phyloP scores from a whole-genome alignment of 1,140 invertebrate species.

The Acyrthosiphon pisum region DNA sequence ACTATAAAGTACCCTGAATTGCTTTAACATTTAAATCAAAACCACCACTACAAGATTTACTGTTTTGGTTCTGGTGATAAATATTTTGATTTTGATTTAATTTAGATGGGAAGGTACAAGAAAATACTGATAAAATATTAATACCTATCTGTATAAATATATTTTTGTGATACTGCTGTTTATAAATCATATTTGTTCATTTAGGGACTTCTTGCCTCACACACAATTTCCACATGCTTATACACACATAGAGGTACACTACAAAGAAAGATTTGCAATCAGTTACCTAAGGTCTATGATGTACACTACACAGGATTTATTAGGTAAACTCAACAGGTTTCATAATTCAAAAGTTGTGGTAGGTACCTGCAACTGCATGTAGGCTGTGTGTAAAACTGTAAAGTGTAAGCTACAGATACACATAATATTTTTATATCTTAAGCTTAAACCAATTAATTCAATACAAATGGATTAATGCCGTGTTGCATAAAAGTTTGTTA shows the following conservation, averaged over 20 bases:
- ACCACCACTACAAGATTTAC: background rate
- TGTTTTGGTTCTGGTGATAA: background rate
- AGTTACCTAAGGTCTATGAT: conserved; percentile 53
- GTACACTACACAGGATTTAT: conserved; percentile 47
- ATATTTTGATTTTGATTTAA: background rate
- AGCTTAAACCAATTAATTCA: background rate
- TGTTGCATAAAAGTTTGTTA: no score
- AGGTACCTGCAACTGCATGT: no score
- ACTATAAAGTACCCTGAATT: no score
- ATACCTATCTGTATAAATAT: background rate
- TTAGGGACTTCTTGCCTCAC: background rate
- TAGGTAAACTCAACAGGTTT: conserved; percentile 34
- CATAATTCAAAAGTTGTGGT: background rate
- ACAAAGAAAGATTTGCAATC: conserved; percentile 57
- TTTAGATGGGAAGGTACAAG: background rate
- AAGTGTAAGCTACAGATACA: no score
- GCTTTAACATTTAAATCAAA: no score
- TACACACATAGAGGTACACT: conserved; percentile 54
- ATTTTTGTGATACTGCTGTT: background rate
- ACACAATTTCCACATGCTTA: background rate
- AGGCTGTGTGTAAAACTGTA: no score
- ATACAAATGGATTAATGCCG: no score
- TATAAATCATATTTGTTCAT: background rate
- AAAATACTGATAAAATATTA: background rate
- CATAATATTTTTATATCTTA: background rate